Percentiles rank a stretch among this genome's conserved stretches.
Conservation (phyloP, 2,888 invertebrate species). For the Germaria angustata region DNA sequence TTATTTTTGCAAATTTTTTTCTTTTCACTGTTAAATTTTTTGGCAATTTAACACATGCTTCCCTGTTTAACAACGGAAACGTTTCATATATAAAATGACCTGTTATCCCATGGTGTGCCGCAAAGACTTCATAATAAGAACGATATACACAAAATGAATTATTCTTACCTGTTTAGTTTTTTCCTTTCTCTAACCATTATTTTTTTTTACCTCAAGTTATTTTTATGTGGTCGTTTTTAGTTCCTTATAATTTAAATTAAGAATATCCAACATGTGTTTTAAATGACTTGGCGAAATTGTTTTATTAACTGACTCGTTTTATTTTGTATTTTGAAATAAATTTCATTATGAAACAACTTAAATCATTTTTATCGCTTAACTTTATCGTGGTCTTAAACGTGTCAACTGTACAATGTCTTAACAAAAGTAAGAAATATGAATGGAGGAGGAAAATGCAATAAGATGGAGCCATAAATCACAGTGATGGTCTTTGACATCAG, state of each 20-base stretch:
- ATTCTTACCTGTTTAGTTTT: slow-evolving; percentile 11
- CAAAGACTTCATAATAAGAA: no score
- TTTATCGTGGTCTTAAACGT: neutral
- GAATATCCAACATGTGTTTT: slow-evolving; percentile 11
- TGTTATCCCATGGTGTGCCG: slow-evolving; percentile 31
- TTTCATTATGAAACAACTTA: neutral
- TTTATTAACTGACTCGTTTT: neutral
- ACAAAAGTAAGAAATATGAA: neutral
- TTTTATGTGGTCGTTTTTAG: neutral
- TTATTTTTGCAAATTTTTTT: slow-evolving; percentile 15
- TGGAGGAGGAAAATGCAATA: neutral
- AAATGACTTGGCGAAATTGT: slow-evolving; percentile 11
- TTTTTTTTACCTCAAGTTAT: neutral
- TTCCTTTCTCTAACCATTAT: neutral
- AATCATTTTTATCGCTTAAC: slow-evolving; percentile 9
- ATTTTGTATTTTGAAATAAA: neutral
- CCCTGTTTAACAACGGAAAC: slow-evolving; percentile 28
- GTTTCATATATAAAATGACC: slow-evolving; percentile 23
- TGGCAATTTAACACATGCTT: slow-evolving; percentile 52
- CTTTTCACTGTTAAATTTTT: slow-evolving; percentile 17
- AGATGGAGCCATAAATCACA: neutral
- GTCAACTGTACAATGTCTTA: neutral
- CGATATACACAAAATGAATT: neutral
- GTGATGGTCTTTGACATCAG: no score
- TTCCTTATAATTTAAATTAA: slow-evolving; percentile 2